These are phyloP conservation scores for Teleogryllus occipitalis DNA, from an alignment of 1,140 invertebrate species.

Conservation along the genomic window DNA sequence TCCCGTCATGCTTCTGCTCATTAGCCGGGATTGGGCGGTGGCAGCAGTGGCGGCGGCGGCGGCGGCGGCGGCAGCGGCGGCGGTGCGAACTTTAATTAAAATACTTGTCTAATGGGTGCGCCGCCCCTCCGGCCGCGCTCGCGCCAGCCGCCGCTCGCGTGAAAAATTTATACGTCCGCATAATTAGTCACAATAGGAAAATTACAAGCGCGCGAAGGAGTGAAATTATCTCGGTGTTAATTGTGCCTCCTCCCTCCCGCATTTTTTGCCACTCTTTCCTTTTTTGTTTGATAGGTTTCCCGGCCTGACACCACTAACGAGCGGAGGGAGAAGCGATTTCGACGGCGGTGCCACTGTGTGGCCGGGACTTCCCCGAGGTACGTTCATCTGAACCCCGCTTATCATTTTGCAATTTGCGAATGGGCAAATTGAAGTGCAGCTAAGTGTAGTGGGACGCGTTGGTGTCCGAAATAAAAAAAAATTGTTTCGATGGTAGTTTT, in stretches of 20 bases:
- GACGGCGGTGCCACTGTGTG: not conserved
- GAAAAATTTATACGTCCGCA: not conserved
- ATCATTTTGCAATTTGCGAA: not conserved
- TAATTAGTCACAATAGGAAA: not conserved
- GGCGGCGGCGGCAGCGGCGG: too few relatives aligned
- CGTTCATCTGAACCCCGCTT: not conserved
- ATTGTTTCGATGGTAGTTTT: too few relatives aligned
- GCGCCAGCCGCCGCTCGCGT: not conserved
- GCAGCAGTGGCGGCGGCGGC: too few relatives aligned
- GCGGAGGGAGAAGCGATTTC: not conserved
- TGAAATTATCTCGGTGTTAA: not conserved
- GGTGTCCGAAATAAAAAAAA: too few relatives aligned
- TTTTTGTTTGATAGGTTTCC: not conserved
- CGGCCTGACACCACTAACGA: not conserved
- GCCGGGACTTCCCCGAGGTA: not conserved
- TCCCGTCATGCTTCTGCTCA: not conserved
- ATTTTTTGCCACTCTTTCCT: not conserved
- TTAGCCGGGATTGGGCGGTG: not conserved
- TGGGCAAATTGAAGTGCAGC: not conserved
- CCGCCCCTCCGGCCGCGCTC: not conserved
- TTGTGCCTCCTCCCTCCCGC: not conserved
- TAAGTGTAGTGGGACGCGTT: too few relatives aligned
- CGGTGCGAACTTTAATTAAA: conserved; percentile 1
- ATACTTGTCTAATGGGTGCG: not conserved
- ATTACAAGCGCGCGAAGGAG: not conserved